phyloP scores from a whole-genome alignment of 2,888 invertebrate genomes.

The Chymomyza amoena region DNA sequence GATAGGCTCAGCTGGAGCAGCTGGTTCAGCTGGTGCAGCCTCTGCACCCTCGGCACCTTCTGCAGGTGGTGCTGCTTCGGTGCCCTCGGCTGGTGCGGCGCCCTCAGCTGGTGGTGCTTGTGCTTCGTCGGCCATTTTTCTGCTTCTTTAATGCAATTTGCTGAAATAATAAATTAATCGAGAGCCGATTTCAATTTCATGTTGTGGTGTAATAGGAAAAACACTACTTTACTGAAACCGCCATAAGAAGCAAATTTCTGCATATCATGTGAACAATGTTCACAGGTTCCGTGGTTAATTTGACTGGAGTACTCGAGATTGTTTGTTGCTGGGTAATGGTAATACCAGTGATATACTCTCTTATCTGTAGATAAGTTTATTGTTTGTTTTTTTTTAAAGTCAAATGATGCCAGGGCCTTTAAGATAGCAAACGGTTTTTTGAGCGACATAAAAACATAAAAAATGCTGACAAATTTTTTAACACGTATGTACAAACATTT shows the following conservation, averaged over 20 bases:
- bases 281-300: neutral
- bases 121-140: slow-evolving; percentile 79
- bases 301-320: too few species aligned
- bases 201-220: neutral
- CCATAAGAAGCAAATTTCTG: too few species aligned
- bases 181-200: neutral
- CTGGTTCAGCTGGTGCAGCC: slow-evolving; percentile 64
- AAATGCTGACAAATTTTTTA: too few species aligned
- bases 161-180: slow-evolving; percentile 21
- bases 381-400: neutral
- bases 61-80: slow-evolving; percentile 71
- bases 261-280: neutral
- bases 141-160: slow-evolving; percentile 61
- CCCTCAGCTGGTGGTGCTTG: slow-evolving; percentile 75
- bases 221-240: neutral
- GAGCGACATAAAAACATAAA: neutral
- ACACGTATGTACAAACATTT: too few species aligned
- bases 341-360: neutral
- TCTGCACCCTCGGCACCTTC: slow-evolving; percentile 72
- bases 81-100: slow-evolving; percentile 74
- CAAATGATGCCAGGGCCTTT: neutral
- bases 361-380: neutral
- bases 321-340: too few species aligned
- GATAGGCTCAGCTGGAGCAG: slow-evolving; percentile 75
- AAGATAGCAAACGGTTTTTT: neutral